Evolutionary conservation across 2,888 invertebrate species (phyloP).

Genomic region (Willowsia nigromaculata): DNA sequence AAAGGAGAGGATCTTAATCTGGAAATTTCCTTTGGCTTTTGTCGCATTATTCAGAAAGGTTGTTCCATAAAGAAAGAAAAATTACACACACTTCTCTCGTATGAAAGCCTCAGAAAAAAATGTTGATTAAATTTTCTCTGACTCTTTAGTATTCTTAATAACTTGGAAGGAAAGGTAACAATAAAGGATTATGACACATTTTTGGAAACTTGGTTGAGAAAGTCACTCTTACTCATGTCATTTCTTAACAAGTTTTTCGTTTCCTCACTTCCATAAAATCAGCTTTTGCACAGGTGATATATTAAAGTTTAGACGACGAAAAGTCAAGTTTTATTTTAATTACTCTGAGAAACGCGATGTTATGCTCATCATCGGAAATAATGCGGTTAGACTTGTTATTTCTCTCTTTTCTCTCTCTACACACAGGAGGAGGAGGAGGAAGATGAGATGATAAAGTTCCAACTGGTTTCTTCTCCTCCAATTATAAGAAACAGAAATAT

Average conservation of each 20-base stretch:
- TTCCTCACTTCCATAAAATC: not conserved
- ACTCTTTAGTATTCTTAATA: not conserved
- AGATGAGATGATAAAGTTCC: too few species aligned
- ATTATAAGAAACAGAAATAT: too few species aligned
- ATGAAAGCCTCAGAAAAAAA: not conserved
- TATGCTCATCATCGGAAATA: constrained; percentile 37
- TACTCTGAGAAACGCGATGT: not conserved
- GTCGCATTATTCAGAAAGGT: not conserved
- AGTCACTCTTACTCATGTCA: not conserved
- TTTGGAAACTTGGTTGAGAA: not conserved
- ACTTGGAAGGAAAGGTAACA: not conserved
- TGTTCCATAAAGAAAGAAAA: too few species aligned
- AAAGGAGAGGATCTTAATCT: not conserved
- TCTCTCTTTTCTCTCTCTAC: not conserved
- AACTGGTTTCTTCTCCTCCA: too few species aligned
- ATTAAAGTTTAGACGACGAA: not conserved
- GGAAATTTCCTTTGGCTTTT: not conserved
- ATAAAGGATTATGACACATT: not conserved
- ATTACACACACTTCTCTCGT: too few species aligned
- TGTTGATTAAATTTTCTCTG: not conserved
- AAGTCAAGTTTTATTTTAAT: constrained; percentile 29
- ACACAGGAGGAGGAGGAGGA: not conserved
- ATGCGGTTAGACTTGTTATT: constrained; percentile 46
- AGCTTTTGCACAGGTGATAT: not conserved
- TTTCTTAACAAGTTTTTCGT: not conserved